These are phyloP conservation scores for Gryon sp. DNA, from an alignment of 1,140 invertebrate genomes.

Conservation along the genomic window DNA sequence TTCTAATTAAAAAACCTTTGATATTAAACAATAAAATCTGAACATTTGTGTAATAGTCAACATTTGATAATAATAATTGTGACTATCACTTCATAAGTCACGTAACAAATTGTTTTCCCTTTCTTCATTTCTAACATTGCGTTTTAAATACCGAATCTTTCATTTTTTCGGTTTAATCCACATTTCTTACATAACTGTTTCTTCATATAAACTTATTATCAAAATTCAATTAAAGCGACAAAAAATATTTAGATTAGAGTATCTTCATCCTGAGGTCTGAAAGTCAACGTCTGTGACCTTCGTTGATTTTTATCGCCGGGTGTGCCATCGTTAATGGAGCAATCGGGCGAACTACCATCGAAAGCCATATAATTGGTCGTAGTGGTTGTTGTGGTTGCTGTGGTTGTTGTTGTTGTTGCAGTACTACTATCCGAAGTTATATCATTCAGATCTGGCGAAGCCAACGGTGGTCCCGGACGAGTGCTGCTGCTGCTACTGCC, in stretches of 20 bases:
- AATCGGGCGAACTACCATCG: conserved; percentile 83
- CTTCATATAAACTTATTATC: too few relatives aligned
- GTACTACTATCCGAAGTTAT: conserved; percentile 81
- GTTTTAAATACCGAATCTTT: too few relatives aligned
- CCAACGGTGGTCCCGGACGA: conserved; percentile 82
- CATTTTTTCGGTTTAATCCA: too few relatives aligned
- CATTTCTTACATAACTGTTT: conserved; percentile 36
- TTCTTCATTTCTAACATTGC: too few relatives aligned
- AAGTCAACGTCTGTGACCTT: conserved; percentile 85
- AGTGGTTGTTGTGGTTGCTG: conserved; percentile 66
- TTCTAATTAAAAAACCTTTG: conserved; percentile 27
- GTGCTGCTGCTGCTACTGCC: conserved; percentile 67
- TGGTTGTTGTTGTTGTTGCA: conserved; percentile 39
- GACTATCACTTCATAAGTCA: conserved; percentile 12
- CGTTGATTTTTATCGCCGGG: conserved; percentile 72
- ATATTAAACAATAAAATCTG: conserved; percentile 53
- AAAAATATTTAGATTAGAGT: conserved; percentile 83
- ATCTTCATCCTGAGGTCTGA: conserved; percentile 85
- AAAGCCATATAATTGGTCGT: conserved; percentile 82
- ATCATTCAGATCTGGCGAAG: conserved; percentile 82
- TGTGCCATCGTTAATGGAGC: conserved; percentile 81
- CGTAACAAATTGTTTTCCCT: conserved; percentile 43
- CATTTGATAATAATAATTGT: conserved; percentile 26
- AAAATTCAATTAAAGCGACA: too few relatives aligned
- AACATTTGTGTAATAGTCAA: conserved; percentile 42